phyloP scores from a whole-genome alignment of 2,113 vertebrate genomes.

The Prolemur simus region DNA sequence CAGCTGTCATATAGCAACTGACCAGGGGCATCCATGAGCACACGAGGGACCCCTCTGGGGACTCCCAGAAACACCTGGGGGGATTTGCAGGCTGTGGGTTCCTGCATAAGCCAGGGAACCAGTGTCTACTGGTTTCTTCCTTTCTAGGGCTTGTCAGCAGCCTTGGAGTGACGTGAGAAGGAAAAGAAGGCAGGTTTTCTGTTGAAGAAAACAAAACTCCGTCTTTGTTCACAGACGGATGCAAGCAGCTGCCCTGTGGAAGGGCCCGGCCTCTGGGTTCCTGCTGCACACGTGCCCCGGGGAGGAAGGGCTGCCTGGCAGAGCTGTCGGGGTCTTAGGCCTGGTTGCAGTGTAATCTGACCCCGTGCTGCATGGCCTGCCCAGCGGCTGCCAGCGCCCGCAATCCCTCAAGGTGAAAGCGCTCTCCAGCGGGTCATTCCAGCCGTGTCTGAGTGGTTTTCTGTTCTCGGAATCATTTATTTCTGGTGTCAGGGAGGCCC shows the following conservation, averaged over 20 bases:
- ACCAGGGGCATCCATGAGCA: background rate
- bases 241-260: background rate
- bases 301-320: background rate
- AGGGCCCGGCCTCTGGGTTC: background rate
- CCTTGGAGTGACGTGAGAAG: background rate
- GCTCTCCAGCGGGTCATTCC: constrained; percentile 81
- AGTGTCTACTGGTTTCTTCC: background rate
- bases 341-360: constrained; percentile 54
- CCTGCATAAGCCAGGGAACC: background rate
- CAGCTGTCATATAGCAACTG: background rate
- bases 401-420: constrained; percentile 82
- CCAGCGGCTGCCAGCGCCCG: constrained; percentile 70
- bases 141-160: background rate
- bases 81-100: background rate
- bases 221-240: background rate
- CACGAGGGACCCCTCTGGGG: background rate
- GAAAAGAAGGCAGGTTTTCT: constrained; percentile 32
- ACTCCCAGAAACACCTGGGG: background rate
- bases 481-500: constrained; percentile 83
- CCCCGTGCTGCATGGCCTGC: constrained; percentile 71
- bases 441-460: constrained; percentile 78
- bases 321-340: background rate
- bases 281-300: rapidly evolving
- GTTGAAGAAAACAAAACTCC: background rate
- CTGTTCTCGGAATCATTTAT: constrained; percentile 82